Evolutionary conservation across 2,888 invertebrate species (phyloP).

Genomic region (Entomobrya multifasciata): DNA sequence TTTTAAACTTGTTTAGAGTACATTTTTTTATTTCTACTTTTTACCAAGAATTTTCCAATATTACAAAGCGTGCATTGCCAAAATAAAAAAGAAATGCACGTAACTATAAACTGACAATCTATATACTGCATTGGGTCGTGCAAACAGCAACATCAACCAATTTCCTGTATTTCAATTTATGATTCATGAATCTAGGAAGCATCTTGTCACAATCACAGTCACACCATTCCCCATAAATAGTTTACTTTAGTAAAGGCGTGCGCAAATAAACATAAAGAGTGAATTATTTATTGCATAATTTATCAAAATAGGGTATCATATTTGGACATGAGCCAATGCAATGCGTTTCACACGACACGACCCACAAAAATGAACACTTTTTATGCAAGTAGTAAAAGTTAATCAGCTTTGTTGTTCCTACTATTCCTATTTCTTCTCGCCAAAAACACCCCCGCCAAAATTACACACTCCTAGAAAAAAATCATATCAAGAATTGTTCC

Average conservation of each 20-base stretch:
- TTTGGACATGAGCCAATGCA: conserved; percentile 17
- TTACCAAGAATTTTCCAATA: no score
- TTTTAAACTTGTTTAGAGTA: not conserved
- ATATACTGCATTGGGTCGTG: not conserved
- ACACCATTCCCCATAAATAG: conserved; percentile 16
- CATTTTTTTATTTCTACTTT: no score
- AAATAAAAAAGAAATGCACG: no score
- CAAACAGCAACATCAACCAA: not conserved
- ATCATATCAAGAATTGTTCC: no score
- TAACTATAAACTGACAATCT: not conserved
- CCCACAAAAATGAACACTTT: no score
- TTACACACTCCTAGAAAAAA: not conserved
- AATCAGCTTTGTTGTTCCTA: not conserved
- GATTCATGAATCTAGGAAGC: conserved; percentile 43
- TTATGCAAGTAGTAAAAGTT: no score
- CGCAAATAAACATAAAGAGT: conserved; percentile 18
- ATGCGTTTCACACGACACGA: conserved; percentile 9
- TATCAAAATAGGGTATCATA: conserved; percentile 36
- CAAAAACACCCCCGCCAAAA: conserved; percentile 31
- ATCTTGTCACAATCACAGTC: conserved; percentile 2
- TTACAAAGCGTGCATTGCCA: no score
- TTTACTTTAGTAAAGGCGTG: not conserved
- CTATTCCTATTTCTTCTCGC: not conserved
- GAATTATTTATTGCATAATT: conserved; percentile 20
- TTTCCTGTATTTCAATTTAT: conserved; percentile 50